Base-by-base conservation (phyloP, 2,888 invertebrate genomes). In the Platynereis dumerilii region DNA sequence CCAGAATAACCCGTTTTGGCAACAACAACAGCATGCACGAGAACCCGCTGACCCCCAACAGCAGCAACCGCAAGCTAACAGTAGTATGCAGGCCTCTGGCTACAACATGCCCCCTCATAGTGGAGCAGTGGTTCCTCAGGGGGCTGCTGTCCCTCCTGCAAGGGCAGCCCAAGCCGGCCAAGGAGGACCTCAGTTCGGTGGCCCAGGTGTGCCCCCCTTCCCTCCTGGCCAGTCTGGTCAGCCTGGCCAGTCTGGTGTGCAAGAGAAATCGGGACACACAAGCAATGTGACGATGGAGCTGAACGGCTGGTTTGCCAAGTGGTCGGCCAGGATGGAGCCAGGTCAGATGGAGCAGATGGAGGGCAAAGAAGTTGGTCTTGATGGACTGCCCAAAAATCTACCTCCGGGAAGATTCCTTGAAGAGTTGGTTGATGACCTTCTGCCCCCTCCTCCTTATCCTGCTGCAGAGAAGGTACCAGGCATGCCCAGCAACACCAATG, bases 21-120 rank as follows among this genome's bases (percentile, higher is more conserved):
- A 56, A 24, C 56, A 39, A 56, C 62, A 56, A 24, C 56, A 39
- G 39, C 42, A 56, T 17, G 39, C 55, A 22, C 39, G 24, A 29
- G 42, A 55, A 42, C 56, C 22, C 28, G 15, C 44, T 56, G 52
- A 59, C 22, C 65, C 57, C 20, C 66, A 66, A 22, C 58, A 45
- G 22, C 65, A 66, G 20, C 59, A 29, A 26, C 58, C 10, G 39
- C 65, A 65, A 34, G 34, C 34, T 12, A 34, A 34, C 34, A 34
- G 34, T 34, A 12, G 34, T 12, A 34, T 34, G 5, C 34, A 34
- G 12, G 12, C 34, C 12, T 12, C 34, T 34, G 34, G 34, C 12
- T 34, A 34, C 34, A 34, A 34, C 34, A 12, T 34, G 34, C 34
- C 34, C 12, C 34, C 34, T 34, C 34, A 34, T 7, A 12, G 34